phyloP scores from a whole-genome alignment of 2,797 vertebrate species.

The Macrochelys suwanniensis region DNA sequence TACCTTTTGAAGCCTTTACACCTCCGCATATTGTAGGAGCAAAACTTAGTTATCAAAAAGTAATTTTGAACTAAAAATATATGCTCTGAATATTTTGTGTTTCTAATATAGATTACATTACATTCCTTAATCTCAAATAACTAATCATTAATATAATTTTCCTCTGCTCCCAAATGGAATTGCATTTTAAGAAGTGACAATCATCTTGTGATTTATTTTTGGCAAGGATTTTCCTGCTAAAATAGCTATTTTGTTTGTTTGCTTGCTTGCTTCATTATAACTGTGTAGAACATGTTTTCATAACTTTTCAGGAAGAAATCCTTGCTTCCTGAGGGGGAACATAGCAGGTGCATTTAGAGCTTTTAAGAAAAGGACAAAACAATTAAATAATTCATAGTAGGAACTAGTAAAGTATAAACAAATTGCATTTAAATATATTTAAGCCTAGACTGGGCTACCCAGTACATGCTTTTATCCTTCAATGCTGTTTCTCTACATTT shows the following conservation, averaged over 20 bases:
- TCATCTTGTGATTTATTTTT: background rate
- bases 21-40: background rate
- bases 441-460: constrained; percentile 27
- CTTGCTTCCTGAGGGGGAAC: constrained; percentile 26
- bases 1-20: background rate
- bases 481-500: constrained; percentile 46
- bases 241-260: background rate
- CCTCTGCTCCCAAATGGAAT: background rate
- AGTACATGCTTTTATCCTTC: constrained; percentile 64
- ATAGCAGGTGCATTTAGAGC: constrained; percentile 18
- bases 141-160: background rate
- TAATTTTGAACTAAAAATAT: background rate
- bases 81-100: background rate
- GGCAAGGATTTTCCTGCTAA: background rate
- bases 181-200: constrained; percentile 6
- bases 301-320: background rate
- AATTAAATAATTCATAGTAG: constrained; percentile 56
- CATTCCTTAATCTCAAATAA: background rate
- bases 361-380: constrained; percentile 63
- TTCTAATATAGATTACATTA: background rate
- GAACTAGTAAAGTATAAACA: constrained; percentile 39
- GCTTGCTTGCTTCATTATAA: background rate
- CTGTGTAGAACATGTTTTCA: background rate
- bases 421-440: constrained; percentile 19
- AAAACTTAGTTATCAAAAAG: background rate